These are phyloP conservation scores for Apotomis turbidana DNA, from an alignment of 2,888 invertebrate genomes.

Conservation along the genomic window DNA sequence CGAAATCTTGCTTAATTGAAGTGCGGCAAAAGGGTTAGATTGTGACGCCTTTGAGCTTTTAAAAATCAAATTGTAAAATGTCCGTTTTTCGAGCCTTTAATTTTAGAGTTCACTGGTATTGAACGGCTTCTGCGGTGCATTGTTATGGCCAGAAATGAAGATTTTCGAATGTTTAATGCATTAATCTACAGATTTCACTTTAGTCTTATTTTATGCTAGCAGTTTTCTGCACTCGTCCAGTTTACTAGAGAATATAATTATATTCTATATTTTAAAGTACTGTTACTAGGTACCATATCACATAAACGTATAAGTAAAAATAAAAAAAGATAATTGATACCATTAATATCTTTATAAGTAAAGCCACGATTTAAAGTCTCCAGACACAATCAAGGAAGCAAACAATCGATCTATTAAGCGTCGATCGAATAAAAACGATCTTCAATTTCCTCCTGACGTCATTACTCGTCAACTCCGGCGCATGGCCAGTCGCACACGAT, in stretches of 20 bases:
- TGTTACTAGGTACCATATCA: too few relatives aligned
- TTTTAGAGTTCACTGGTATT: not conserved
- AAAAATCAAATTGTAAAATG: conserved; percentile 10
- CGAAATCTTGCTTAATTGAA: conserved; percentile 21
- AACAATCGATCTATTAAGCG: conserved; percentile 11
- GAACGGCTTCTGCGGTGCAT: not conserved
- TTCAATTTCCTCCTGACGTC: conserved; percentile 33
- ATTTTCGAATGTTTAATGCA: too few relatives aligned
- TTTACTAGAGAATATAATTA: too few relatives aligned
- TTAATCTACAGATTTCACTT: too few relatives aligned
- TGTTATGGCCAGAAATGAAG: too few relatives aligned
- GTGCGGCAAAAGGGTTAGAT: conserved; percentile 4
- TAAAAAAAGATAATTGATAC: too few relatives aligned
- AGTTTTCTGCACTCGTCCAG: too few relatives aligned
- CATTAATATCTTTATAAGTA: not conserved
- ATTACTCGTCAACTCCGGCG: conserved; percentile 8
- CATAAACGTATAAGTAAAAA: too few relatives aligned
- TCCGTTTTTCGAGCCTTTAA: conserved; percentile 1
- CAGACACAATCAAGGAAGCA: conserved; percentile 31
- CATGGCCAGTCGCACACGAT: conserved; percentile 38
- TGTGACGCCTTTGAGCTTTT: conserved; percentile 4
- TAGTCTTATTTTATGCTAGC: too few relatives aligned
- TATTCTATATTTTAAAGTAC: too few relatives aligned
- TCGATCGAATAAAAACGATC: conserved; percentile 31
- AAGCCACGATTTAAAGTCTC: conserved; percentile 18